Evolutionary conservation across 2,113 vertebrate genomes (phyloP), one percentile per base, ranked within the genome.

Genomic region (Clarias macrocephalus): DNA sequence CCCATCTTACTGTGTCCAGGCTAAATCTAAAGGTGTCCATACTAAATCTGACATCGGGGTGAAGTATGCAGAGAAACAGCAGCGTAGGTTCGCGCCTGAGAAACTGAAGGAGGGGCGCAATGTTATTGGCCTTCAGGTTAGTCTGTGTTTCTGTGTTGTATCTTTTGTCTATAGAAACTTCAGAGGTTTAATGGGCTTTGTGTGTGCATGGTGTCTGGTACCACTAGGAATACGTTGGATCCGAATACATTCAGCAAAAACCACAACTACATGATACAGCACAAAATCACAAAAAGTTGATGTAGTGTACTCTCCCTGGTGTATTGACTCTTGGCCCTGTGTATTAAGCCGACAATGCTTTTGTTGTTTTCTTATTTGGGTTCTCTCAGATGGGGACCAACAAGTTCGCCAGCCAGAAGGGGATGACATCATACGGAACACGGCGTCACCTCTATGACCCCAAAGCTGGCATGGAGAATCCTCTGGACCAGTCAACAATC

Each of bases 351-450:
- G 56, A 37, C 23, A 37, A 23, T 59, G 56, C 7, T 59, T 80
- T 59, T 73, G 42, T 76, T 25, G 15, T 48, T 30, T 77, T 81
- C 25, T 70, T n/a, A 18, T 18, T 62, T 28, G n/a, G n/a, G 25
- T 21, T 19, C 66, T 72, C 83, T 15, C 62, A 98, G 98, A 99
- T 98, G 97, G 98, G 98, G 82, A 98, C 97, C 93, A 99, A 99
- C 92, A 97, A 98, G 92, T 96, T 97, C 11, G 97, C 97, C 88
- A 99, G 97, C 91, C 97, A 99, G 90, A 97, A 98, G 91, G 97
- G 97, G 60, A 99, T 99, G 97, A 99, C 97, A 0, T 97, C 97
- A 0, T 99, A 99, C 0, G 97, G 97, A 52, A 98, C 97, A 30
- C 94, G 97, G 30, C 96, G 97, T 85, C 97, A 98, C 90, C 96